Percentiles rank a stretch among this genome's conserved stretches.
Conservation (phyloP, 2,113 vertebrate genomes). For the Leptosomus discolor region DNA sequence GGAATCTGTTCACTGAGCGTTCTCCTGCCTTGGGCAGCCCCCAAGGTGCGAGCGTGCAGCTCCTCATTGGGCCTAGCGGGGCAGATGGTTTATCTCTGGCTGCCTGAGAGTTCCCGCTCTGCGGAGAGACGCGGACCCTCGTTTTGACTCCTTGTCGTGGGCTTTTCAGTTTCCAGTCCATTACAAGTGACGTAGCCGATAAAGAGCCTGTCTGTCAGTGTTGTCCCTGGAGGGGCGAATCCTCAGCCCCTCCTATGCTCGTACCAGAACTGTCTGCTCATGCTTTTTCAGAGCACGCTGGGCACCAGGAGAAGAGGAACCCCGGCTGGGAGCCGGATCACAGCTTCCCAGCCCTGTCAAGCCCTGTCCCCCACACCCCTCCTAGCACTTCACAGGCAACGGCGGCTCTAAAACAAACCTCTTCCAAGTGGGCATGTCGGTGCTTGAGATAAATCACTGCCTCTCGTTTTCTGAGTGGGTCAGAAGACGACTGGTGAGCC, state of each 20-base stretch:
- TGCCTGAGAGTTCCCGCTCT: background rate
- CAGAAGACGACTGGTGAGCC: background rate
- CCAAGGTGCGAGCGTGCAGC: background rate
- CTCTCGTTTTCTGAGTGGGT: background rate
- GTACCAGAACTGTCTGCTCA: background rate
- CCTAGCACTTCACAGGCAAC: background rate
- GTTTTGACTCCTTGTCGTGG: slow-evolving; percentile 53
- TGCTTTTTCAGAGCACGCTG: background rate
- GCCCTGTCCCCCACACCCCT: background rate
- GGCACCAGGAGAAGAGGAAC: background rate
- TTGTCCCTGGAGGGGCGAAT: background rate
- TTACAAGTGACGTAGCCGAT: slow-evolving; percentile 79
- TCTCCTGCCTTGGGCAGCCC: background rate
- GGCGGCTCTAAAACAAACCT: background rate
- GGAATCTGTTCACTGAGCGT: background rate
- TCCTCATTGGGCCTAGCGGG: slow-evolving; percentile 5
- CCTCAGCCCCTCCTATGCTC: background rate
- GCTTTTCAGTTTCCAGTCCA: slow-evolving; percentile 84
- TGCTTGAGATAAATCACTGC: background rate
- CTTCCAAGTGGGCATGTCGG: background rate
- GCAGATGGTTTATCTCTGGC: background rate
- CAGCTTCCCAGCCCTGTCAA: background rate
- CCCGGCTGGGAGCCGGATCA: background rate
- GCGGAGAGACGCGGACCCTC: slow-evolving; percentile 47
- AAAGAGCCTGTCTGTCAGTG: slow-evolving; percentile 68